Base-by-base conservation (phyloP, 2,888 invertebrate genomes). In the Megalurothrips usitatus region DNA sequence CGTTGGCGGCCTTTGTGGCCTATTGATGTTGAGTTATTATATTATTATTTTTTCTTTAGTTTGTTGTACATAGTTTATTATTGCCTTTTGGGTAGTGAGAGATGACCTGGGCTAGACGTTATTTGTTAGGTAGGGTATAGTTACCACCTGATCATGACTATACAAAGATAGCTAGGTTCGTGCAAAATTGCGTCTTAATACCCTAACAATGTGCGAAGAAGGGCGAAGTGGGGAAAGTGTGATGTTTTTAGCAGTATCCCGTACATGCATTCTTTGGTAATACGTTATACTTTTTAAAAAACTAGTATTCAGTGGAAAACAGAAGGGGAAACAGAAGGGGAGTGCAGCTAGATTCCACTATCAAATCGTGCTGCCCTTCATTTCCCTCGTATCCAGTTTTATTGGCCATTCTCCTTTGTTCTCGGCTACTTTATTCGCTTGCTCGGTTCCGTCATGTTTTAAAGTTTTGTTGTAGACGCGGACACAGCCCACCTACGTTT, bases 21-120 rank as follows among this genome's bases (percentile, higher is more conserved):
- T 75, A 75, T 75, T 75, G 68, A 75, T 75, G 68, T 75, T 75
- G 68, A n/a, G 68, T 75, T 75, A 75, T 75, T 26, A 26, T 75
- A 43, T 43, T 43, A 43, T 43, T 43, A 43, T 52, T 19, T 52
- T 52, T 68, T 75, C 23, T 75, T 75, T 75, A 75, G 68, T 75
- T 75, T 75, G 68, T 75, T 75, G 68, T 75, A 75, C n/a, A 75
- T 75, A 75, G 68, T 75, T 75, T 26, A 75, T 75, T 26, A 12
- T 75, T 75, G 26, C 26, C 26, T 75, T 58, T 58, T 75, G 10
- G 68, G 68, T 75, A 75, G 68, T 75, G 68, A 75, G 68, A 75
- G 68, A 26, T 75, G 23, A 26, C 68, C 26, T 23, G 68, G 68
- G 26, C 23, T 75, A 26, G 26, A 26, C 68, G 68, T 75, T 75